Percentiles rank a stretch among this genome's conserved stretches.
Evolutionary conservation across 2,797 vertebrate species (phyloP).

Genomic region (Galago senegalensis): DNA sequence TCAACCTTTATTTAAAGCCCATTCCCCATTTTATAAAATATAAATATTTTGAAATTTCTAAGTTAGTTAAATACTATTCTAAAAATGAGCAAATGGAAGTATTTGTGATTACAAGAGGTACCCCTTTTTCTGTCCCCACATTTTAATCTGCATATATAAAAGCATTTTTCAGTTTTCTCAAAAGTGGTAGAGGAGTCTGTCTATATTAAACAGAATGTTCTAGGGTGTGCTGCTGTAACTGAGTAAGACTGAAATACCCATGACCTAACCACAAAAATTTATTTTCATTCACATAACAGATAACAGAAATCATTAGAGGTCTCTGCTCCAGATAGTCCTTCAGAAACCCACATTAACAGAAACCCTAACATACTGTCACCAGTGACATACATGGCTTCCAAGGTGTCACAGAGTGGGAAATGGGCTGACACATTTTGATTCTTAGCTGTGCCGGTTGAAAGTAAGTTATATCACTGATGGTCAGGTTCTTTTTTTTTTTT

Average conservation of each 20-base stretch:
- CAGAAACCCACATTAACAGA: neutral
- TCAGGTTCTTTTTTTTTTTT: neutral
- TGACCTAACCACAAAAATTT: neutral
- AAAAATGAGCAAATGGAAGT: constrained; percentile 20
- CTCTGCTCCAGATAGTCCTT: neutral
- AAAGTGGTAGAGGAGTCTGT: neutral
- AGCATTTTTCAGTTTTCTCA: neutral
- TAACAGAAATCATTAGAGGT: neutral
- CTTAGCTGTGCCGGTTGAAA: neutral
- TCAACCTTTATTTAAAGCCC: neutral
- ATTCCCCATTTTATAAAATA: neutral
- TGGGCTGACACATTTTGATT: neutral
- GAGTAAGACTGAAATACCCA: neutral
- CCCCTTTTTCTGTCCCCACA: neutral
- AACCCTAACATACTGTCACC: neutral
- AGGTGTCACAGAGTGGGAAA: neutral
- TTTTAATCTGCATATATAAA: constrained; percentile 19
- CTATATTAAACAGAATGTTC: neutral
- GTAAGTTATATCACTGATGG: neutral
- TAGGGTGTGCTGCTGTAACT: neutral
- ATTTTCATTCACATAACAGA: neutral
- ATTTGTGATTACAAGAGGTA: constrained; percentile 20
- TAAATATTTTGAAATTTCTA: constrained; percentile 53
- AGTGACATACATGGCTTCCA: neutral
- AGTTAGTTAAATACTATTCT: constrained; percentile 24